These are phyloP conservation scores for Hippocampus abdominalis DNA, from an alignment of 2,113 vertebrate species.

Conservation along the genomic window DNA sequence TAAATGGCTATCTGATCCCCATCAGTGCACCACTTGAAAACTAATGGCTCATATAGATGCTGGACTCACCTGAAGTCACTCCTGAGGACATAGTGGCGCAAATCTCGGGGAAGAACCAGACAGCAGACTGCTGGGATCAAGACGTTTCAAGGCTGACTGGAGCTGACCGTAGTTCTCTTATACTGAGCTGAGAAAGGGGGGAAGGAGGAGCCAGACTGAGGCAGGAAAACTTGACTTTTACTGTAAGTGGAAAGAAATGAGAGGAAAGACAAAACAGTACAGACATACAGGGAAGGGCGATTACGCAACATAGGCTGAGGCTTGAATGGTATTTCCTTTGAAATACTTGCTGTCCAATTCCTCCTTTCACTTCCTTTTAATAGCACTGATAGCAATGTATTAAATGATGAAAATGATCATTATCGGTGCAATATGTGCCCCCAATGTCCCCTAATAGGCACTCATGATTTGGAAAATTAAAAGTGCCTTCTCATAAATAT, in stretches of 20 bases:
- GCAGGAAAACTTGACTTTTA: conserved; percentile 26
- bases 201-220: conserved; percentile 12
- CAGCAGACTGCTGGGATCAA: conserved; percentile 15
- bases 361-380: not conserved
- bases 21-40: conserved; percentile 14
- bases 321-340: not conserved
- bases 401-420: not conserved
- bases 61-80: conserved; percentile 54
- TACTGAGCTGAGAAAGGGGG: not conserved
- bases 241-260: conserved; percentile 30
- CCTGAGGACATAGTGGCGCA: conserved; percentile 51
- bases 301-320: conserved; percentile 14
- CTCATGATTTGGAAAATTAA: not conserved
- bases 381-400: not conserved
- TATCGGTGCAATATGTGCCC: not conserved
- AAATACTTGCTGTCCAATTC: not conserved
- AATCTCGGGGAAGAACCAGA: conserved; percentile 7
- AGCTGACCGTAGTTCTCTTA: not conserved
- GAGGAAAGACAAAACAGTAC: conserved; percentile 37
- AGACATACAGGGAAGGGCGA: not conserved
- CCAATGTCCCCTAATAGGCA: not conserved
- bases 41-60: conserved; percentile 12
- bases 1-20: not conserved
- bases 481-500: not conserved
- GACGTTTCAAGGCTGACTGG: conserved; percentile 6